A percentile compares a stretch with the other conserved stretches of the same genome.
These are phyloP conservation scores for Onychomys arenicola DNA, from an alignment of 2,797 vertebrate genomes.

Conservation along the genomic window DNA sequence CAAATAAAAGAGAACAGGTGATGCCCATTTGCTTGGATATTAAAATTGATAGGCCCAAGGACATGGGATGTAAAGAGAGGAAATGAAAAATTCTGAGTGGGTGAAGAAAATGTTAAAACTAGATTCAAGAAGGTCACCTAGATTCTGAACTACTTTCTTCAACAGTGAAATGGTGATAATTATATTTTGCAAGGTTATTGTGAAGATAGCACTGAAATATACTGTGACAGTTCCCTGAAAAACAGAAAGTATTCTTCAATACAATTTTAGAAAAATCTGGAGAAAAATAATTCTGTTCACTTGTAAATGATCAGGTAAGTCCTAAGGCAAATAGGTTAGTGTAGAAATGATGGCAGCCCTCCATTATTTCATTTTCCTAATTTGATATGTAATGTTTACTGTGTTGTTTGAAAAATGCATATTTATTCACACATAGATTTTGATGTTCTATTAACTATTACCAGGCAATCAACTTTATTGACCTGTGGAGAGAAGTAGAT, in stretches of 20 bases:
- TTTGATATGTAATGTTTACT: slow-evolving; percentile 33
- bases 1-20: not conserved
- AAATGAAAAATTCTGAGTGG: not conserved
- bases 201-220: slow-evolving; percentile 11
- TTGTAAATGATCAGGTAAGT: not conserved
- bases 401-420: not conserved
- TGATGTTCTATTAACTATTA: slow-evolving; percentile 60
- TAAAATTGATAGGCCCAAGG: not conserved
- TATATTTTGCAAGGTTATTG: not conserved
- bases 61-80: not conserved
- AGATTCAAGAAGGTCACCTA: not conserved
- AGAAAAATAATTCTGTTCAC: not conserved
- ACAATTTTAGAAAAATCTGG: not conserved
- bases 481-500: slow-evolving; percentile 71
- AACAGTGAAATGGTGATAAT: not conserved
- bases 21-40: not conserved
- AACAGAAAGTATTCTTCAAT: not conserved
- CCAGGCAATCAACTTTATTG: slow-evolving; percentile 79
- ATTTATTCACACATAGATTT: slow-evolving; percentile 50
- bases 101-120: not conserved
- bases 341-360: not conserved
- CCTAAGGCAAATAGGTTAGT: slow-evolving; percentile 26
- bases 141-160: not conserved
- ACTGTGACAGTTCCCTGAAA: not conserved
- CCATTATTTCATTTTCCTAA: slow-evolving; percentile 40